Base-by-base conservation (phyloP, 2,113 vertebrate genomes). In the Boulengeromyrus knoepffleri region DNA sequence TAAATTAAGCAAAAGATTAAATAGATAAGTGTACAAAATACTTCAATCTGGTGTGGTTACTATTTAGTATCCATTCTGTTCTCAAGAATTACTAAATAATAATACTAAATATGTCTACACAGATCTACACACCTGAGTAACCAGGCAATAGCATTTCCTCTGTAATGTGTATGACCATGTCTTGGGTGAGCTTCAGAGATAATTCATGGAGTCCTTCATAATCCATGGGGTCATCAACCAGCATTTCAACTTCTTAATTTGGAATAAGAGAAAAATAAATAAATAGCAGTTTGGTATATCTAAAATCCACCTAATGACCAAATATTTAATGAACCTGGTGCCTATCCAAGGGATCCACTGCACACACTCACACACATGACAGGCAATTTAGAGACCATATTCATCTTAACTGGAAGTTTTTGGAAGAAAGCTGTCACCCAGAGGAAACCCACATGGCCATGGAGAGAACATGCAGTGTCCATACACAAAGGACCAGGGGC, bases 121-220 rank as follows among this genome's bases (percentile, higher is more conserved):
- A 31, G 15, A 62, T 58, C 93, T 94, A n/a, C 95, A n/a, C 95
- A 99, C 99, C 98, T 0, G 98, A 97, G 94, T 97, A 98, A 89
- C 98, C 97, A 0, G 97, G 98, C 92, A 97, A 97, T 36, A 99
- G 95, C 99, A 99, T 99, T 95, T 99, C 98, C 94, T 99, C 98
- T 0, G 99, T 99, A 95, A 99, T 99, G 92, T 98, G 99, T 94
- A 99, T 98, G 3, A 98, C 99, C 94, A 99, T 95, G 89, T 99
- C 98, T 0, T 98, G 97, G 92, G 94, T 97, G 90, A 98, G 95
- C 52, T 98, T 98, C 94, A 97, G 93, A 12, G 95, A 93, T 89
- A 97, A 96, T 91, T 98, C 98, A 0, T 96, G 96, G 3, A 97
- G 95, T 89, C 96, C 97, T 93, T 99, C 98, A 89, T 99, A 97